phyloP scores from a whole-genome alignment of 2,888 invertebrate species.

The Abrostola triplasia region DNA sequence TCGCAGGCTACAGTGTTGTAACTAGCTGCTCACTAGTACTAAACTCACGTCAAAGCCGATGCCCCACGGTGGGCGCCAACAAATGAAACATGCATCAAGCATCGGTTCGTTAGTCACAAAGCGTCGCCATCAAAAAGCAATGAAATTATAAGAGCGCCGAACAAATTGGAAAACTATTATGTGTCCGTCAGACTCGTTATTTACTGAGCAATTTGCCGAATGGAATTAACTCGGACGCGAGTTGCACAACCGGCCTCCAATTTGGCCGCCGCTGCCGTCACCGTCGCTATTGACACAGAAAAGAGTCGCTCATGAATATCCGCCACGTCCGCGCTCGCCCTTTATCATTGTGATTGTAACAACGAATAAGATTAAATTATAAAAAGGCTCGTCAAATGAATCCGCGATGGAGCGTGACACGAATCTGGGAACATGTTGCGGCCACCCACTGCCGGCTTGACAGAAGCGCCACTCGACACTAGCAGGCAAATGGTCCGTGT shows the following conservation, averaged over 20 bases:
- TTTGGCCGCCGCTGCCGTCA: constrained; percentile 27
- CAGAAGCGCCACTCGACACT: constrained; percentile 10
- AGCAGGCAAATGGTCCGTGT: neutral
- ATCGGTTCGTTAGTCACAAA: constrained; percentile 58
- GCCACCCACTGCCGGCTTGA: neutral
- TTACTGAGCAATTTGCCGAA: constrained; percentile 57
- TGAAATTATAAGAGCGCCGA: constrained; percentile 58
- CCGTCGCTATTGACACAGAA: constrained; percentile 10
- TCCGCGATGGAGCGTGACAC: constrained; percentile 67
- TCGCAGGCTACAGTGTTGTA: no score
- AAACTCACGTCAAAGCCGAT: neutral
- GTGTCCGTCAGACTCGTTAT: constrained; percentile 55
- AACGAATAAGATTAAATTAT: constrained; percentile 76
- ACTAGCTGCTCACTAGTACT: no score
- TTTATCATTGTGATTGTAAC: constrained; percentile 72
- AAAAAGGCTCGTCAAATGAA: constrained; percentile 71
- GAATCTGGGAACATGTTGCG: constrained; percentile 24
- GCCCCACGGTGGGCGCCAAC: constrained; percentile 14
- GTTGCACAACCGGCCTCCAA: constrained; percentile 51
- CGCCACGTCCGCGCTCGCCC: constrained; percentile 30
- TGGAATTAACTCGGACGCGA: constrained; percentile 57
- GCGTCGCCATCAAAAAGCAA: constrained; percentile 56
- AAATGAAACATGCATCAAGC: constrained; percentile 56
- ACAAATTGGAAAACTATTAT: constrained; percentile 62
- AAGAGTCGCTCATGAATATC: constrained; percentile 29